Percentiles rank a stretch among this genome's conserved stretches.
Conservation (phyloP, 2,888 invertebrate species). For the Eumerus sabulonum region DNA sequence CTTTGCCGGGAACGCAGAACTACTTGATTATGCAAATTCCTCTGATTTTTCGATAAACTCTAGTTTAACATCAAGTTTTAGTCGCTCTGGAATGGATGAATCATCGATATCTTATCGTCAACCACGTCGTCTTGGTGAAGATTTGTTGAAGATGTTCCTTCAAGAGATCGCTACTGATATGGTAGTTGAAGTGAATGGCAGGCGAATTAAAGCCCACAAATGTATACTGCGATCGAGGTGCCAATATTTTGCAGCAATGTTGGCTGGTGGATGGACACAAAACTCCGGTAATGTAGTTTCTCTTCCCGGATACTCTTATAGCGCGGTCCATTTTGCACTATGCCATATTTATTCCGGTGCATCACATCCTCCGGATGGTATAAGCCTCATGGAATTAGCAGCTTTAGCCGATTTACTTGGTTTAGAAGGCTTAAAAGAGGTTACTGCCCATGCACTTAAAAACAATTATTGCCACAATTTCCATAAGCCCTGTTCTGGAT, state of each 20-base stretch:
- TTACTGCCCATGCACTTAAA: slow-evolving; percentile 92
- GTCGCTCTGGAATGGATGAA: slow-evolving; percentile 81
- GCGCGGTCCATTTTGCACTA: slow-evolving; percentile 92
- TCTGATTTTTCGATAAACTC: slow-evolving; percentile 81
- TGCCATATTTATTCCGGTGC: slow-evolving; percentile 97
- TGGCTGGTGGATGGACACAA: slow-evolving; percentile 92
- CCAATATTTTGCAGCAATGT: slow-evolving; percentile 94
- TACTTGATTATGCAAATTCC: slow-evolving; percentile 79
- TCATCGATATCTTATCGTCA: slow-evolving; percentile 79
- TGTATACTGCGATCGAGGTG: slow-evolving; percentile 94
- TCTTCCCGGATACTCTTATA: slow-evolving; percentile 90
- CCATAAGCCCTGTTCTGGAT: slow-evolving; percentile 94
- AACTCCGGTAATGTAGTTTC: slow-evolving; percentile 89
- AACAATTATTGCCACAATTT: slow-evolving; percentile 96
- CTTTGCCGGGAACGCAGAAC: slow-evolving; percentile 73
- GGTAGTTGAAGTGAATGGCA: slow-evolving; percentile 89
- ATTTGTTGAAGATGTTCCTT: slow-evolving; percentile 92
- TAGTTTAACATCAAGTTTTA: slow-evolving; percentile 81
- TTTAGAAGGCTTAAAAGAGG: slow-evolving; percentile 94
- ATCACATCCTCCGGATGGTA: slow-evolving; percentile 91
- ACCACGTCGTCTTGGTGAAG: slow-evolving; percentile 88
- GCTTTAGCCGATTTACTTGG: slow-evolving; percentile 94
- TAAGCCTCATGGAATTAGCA: slow-evolving; percentile 91
- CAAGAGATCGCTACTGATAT: slow-evolving; percentile 95
- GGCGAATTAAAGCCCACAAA: slow-evolving; percentile 92